Evolutionary conservation across 2,797 vertebrate species (phyloP).

Genomic region (Rhincodon typus): DNA sequence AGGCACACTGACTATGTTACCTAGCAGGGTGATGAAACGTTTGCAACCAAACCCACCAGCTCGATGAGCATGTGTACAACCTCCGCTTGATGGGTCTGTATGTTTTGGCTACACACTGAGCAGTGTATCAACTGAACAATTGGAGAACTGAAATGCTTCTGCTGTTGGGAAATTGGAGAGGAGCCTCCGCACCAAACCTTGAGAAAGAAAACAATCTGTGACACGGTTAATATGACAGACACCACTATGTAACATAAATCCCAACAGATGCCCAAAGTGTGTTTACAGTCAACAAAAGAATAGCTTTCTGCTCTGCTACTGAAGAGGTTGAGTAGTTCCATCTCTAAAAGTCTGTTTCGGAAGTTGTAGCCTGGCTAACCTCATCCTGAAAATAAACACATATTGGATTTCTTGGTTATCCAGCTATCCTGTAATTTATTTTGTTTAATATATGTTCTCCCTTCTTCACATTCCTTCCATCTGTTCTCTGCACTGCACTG

Average conservation of each 20-base stretch:
- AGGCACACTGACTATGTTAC: too few relatives aligned
- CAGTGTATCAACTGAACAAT: neutral
- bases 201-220: neutral
- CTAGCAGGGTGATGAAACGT: too few relatives aligned
- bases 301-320: neutral
- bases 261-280: neutral
- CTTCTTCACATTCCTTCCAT: constrained; percentile 10
- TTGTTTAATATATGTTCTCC: constrained; percentile 10
- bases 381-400: neutral
- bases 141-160: neutral
- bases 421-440: neutral
- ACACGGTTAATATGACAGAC: neutral
- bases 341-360: neutral
- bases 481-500: neutral
- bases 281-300: neutral
- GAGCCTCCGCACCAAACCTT: too few relatives aligned
- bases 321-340: neutral
- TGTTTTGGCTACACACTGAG: neutral
- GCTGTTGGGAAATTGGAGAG: too few relatives aligned
- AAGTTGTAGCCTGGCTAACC: neutral
- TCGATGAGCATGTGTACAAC: too few relatives aligned
- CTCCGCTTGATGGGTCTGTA: neutral
- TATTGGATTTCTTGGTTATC: neutral
- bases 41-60: too few relatives aligned
- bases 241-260: neutral